Evolutionary conservation across 1,140 invertebrate species (phyloP), one percentile per base, ranked within the genome.

Genomic region (Hypsibius dujardini): DNA sequence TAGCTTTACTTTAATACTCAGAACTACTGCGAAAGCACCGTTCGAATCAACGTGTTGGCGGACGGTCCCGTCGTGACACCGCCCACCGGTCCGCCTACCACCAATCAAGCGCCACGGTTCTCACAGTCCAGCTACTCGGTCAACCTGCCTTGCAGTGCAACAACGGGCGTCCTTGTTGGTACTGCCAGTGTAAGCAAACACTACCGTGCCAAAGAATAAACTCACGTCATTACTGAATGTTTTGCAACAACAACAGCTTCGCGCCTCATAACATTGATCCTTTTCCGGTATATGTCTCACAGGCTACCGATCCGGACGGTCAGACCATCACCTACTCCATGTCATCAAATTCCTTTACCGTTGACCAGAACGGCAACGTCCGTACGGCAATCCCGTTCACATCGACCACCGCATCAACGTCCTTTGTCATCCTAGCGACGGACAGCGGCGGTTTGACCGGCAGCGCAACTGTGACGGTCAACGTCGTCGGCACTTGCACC

Each of bases 371-470:
- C 3, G 62, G 62, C 42, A 67, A 67, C 42, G 62, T 67, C 12
- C 62, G 62, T 3, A 67, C 62, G 12, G 42, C 62, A 3, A 42
- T 67, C 12, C 62, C 62, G 42, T 67, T 67, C 62, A 7, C 45
- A 3, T 3, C 7, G 3, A 3, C 62, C 42, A 3, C 7, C 3
- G 3, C 62, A 42, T 42, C 62, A 3, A 14, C 62, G 3, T 14
- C 62, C 3, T 67, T 67, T 42, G 62, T 67, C 62, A 67, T 67
- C 45, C 62, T 67, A 3, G 62, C 62, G 7, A 67, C 62, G 62
- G 62, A 67, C 62, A 67, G 45, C 42, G 7, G 7, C 62, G 62
- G 62, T 3, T 42, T 42, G 7, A 67, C 7, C 42, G 62, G 62
- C 7, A 67, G 62, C 42, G 62, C 62, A 3, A 67, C 62, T 3